A percentile compares a stretch with the other conserved stretches of the same genome.
Conservation (phyloP, 2,797 vertebrate genomes). For the Erpetoichthys calabaricus region DNA sequence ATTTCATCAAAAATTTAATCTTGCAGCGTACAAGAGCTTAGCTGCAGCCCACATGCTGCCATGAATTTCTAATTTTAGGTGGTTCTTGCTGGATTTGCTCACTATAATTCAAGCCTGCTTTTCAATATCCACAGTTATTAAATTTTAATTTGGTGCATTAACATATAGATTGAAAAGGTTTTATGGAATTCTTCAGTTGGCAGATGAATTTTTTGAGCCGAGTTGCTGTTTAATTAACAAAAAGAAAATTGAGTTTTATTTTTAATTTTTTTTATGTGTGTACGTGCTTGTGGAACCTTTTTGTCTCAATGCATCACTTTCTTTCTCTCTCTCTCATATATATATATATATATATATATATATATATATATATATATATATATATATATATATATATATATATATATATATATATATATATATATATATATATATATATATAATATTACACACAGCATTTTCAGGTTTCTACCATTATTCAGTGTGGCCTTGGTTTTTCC, state of each 20-base stretch:
- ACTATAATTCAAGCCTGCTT: conserved; percentile 97
- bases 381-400: too few relatives aligned
- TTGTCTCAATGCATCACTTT: not conserved
- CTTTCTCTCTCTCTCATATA: too few relatives aligned
- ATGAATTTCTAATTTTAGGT: conserved; percentile 99
- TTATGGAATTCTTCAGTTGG: conserved; percentile 76
- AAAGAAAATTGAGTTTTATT: conserved; percentile 28
- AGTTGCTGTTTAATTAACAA: conserved; percentile 42
- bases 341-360: too few relatives aligned
- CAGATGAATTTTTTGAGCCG: conserved; percentile 59
- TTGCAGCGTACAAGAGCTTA: conserved; percentile 81
- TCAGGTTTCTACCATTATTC: too few relatives aligned
- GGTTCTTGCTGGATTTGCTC: conserved; percentile 99
- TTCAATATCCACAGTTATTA: conserved; percentile 99
- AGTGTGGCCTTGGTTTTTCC: too few relatives aligned
- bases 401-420: too few relatives aligned
- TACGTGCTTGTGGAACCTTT: not conserved
- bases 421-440: too few relatives aligned
- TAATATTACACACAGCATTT: too few relatives aligned
- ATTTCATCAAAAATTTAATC: conserved; percentile 94
- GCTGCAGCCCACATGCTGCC: conserved; percentile 77
- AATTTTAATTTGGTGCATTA: conserved; percentile 99
- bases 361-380: too few relatives aligned
- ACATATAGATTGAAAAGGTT: conserved; percentile 99
- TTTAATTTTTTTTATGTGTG: conserved; percentile 14